These are phyloP conservation scores for Triops longicaudatus DNA, from an alignment of 1,140 invertebrate genomes.

Conservation along the genomic window DNA sequence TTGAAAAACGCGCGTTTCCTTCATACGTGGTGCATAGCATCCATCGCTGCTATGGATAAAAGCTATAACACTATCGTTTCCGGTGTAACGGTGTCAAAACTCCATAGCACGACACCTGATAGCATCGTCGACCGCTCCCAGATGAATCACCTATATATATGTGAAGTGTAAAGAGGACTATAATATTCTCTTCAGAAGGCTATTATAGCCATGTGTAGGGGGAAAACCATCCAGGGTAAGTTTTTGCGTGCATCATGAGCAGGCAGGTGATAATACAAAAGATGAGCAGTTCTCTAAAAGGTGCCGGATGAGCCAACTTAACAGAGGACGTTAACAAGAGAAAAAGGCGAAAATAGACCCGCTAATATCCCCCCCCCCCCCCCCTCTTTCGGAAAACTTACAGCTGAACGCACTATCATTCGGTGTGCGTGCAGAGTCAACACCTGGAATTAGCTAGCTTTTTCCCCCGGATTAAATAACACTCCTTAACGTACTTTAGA, in stretches of 20 bases:
- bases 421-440: background rate
- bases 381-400: background rate
- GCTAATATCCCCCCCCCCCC: background rate
- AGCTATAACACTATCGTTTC: background rate
- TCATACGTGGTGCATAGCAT: background rate
- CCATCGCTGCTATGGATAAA: background rate
- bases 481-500: background rate
- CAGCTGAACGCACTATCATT: constrained; percentile 1
- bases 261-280: constrained; percentile 15
- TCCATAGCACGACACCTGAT: background rate
- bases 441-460: background rate
- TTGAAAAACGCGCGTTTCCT: background rate
- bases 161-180: background rate
- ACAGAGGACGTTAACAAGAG: background rate
- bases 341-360: constrained; percentile 6
- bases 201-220: background rate
- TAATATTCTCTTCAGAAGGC: background rate
- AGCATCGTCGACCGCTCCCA: background rate
- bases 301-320: constrained; percentile 1
- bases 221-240: background rate
- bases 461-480: constrained; percentile 1
- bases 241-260: background rate
- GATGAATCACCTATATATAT: constrained; percentile 7
- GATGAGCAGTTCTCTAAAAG: background rate
- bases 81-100: constrained; percentile 1